These are phyloP conservation scores for Corythaeola cristata DNA, from an alignment of 2,113 vertebrate species.

Conservation along the genomic window DNA sequence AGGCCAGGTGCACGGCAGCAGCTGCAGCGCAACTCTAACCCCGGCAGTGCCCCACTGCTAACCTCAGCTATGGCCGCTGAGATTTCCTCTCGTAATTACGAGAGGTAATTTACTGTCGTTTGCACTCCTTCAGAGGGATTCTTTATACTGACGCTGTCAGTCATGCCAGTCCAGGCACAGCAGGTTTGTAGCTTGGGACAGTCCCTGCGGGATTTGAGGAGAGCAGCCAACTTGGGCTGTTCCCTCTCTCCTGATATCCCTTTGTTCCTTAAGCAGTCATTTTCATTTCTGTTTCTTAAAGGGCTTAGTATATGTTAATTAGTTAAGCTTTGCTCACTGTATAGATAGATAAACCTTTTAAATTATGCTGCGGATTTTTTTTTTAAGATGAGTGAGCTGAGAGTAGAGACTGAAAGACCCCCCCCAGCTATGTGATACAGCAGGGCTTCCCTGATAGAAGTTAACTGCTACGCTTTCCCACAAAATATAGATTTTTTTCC, in stretches of 20 bases:
- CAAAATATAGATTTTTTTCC: neutral
- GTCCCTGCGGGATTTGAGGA: neutral
- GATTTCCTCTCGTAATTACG: constrained; percentile 28
- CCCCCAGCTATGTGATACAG: neutral
- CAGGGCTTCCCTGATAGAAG: neutral
- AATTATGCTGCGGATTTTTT: neutral
- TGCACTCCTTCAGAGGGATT: constrained; percentile 31
- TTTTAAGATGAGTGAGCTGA: neutral
- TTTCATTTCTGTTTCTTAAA: constrained; percentile 11
- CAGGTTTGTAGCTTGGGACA: neutral
- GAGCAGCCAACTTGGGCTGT: neutral
- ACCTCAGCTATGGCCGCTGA: constrained; percentile 36
- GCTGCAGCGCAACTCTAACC: neutral
- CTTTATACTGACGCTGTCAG: neutral
- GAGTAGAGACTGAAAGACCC: neutral
- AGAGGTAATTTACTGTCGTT: constrained; percentile 37
- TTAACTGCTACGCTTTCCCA: neutral
- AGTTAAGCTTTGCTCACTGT: neutral
- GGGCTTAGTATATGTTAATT: neutral
- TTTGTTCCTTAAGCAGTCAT: neutral
- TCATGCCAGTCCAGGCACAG: neutral
- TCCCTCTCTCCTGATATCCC: neutral
- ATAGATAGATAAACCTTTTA: neutral
- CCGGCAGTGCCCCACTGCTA: neutral
- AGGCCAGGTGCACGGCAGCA: constrained; percentile 49